A percentile compares a stretch with the other conserved stretches of the same genome.
phyloP scores from a whole-genome alignment of 2,113 vertebrate species.

The Circaetus gallicus region DNA sequence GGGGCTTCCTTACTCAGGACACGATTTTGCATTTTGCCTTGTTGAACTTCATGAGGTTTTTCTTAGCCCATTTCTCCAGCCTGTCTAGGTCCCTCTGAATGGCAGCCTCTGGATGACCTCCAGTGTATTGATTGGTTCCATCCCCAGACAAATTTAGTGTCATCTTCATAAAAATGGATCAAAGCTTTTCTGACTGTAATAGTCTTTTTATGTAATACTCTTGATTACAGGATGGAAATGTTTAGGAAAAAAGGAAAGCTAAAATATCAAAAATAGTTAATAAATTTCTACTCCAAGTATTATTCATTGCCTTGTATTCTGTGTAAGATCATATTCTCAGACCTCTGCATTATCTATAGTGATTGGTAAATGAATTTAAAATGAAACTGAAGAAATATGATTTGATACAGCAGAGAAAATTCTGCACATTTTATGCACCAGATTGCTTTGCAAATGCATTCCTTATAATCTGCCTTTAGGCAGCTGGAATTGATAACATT shows the following conservation, averaged over 20 bases:
- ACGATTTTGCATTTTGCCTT: background rate
- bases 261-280: background rate
- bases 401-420: background rate
- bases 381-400: background rate
- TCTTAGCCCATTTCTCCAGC: background rate
- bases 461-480: background rate
- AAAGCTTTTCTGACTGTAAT: background rate
- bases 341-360: background rate
- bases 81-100: background rate
- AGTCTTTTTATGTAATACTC: background rate
- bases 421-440: background rate
- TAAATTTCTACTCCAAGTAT: background rate
- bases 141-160: background rate
- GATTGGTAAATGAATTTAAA: background rate
- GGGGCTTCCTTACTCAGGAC: accelerated
- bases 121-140: background rate
- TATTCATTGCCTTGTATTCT: background rate
- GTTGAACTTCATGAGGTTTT: background rate
- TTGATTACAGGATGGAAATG: background rate
- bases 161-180: background rate
- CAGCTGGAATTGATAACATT: background rate
- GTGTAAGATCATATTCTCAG: background rate
- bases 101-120: background rate
- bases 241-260: background rate
- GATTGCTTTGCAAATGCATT: background rate